Evolutionary conservation across 2,113 vertebrate genomes (phyloP).

Genomic region (Sphyrna mokarran): DNA sequence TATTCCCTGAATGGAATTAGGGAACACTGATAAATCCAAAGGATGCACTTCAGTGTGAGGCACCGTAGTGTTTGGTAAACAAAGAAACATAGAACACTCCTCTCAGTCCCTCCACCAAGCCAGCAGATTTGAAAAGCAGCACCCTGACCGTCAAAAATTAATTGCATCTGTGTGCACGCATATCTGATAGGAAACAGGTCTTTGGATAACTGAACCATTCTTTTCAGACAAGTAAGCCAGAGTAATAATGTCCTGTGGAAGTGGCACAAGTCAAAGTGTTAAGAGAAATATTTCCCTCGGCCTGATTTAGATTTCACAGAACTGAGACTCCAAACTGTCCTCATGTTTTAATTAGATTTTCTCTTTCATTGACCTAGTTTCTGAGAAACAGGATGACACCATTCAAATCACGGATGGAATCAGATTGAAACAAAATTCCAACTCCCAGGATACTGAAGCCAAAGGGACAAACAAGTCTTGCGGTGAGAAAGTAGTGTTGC

Average conservation of each 20-base stretch:
- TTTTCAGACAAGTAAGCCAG: not conserved
- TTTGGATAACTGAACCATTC: not conserved
- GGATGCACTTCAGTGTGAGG: not conserved
- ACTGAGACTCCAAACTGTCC: not conserved
- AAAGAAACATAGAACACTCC: not conserved
- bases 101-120: not conserved
- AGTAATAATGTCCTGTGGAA: not conserved
- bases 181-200: not conserved
- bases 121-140: not conserved
- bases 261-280: not conserved
- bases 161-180: not conserved
- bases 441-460: slow-evolving; percentile 5
- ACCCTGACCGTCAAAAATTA: not conserved
- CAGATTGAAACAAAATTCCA: slow-evolving; percentile 25
- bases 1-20: not conserved
- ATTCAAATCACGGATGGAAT: slow-evolving; percentile 10
- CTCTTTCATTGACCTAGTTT: slow-evolving; percentile 16
- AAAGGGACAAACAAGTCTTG: slow-evolving; percentile 8
- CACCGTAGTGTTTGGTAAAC: not conserved
- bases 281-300: not conserved
- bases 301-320: not conserved
- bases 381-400: slow-evolving; percentile 12
- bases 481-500: slow-evolving; percentile 14
- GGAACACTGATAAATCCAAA: not conserved
- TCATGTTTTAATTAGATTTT: slow-evolving; percentile 28